Percentiles rank a stretch among this genome's conserved stretches.
These are phyloP conservation scores for Mustelus asterias DNA, from an alignment of 2,113 vertebrate genomes.

Conservation along the genomic window DNA sequence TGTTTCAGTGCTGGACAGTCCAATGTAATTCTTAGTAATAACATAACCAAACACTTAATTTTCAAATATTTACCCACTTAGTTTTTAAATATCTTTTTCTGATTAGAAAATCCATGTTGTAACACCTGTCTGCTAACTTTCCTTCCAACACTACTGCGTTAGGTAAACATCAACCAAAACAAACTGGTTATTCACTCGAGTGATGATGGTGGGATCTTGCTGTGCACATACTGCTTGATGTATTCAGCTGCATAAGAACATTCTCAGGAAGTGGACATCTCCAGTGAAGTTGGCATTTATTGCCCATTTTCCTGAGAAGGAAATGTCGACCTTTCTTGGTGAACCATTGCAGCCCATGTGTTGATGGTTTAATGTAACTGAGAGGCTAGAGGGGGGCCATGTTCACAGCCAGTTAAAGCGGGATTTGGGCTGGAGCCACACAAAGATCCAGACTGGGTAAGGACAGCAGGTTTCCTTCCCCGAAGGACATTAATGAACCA, in stretches of 20 bases:
- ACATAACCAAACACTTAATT: not conserved
- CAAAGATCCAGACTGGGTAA: not conserved
- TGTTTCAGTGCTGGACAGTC: not conserved
- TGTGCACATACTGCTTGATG: not conserved
- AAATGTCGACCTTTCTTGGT: not conserved
- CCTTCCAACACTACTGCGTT: too few relatives aligned
- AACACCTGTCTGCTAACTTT: too few relatives aligned
- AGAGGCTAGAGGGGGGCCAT: too few relatives aligned
- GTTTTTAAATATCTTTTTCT: not conserved
- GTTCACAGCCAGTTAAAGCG: not conserved
- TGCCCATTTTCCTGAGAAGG: not conserved
- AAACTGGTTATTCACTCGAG: not conserved
- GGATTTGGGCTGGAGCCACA: not conserved
- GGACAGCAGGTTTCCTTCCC: not conserved
- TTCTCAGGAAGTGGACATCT: not conserved
- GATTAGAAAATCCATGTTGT: not conserved
- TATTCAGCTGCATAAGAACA: not conserved
- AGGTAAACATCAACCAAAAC: not conserved
- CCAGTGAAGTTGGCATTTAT: not conserved
- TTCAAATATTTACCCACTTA: not conserved
- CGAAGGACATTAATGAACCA: not conserved
- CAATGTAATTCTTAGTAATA: not conserved
- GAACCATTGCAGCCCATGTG: not conserved
- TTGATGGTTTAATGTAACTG: not conserved
- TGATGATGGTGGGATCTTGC: not conserved